A percentile compares a stretch with the other conserved stretches of the same genome.
These are phyloP conservation scores for Meghimatium bilineatum DNA, from an alignment of 2,888 invertebrate genomes.

Conservation along the genomic window DNA sequence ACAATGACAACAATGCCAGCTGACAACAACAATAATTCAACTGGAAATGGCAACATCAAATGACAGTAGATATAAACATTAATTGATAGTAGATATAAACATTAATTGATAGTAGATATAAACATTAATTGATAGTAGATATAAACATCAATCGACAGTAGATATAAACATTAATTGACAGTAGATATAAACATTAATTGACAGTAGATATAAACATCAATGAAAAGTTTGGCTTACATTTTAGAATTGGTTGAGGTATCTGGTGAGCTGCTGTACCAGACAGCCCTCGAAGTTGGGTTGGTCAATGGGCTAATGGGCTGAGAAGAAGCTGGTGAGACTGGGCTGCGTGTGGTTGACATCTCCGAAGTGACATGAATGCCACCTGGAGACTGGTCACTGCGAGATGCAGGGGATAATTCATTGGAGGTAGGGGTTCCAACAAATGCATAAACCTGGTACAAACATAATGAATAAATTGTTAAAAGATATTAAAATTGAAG, in stretches of 20 bases:
- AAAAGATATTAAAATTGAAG: too few species aligned
- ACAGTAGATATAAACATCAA: not conserved
- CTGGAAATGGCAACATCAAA: too few species aligned
- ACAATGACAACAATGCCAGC: too few species aligned
- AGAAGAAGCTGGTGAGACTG: constrained; percentile 39
- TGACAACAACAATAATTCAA: too few species aligned
- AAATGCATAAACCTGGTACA: constrained; percentile 51
- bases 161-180: too few species aligned
- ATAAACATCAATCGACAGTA: too few species aligned
- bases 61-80: too few species aligned
- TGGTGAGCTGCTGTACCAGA: constrained; percentile 43
- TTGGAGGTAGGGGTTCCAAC: constrained; percentile 52
- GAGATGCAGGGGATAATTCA: constrained; percentile 50
- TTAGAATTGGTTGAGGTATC: constrained; percentile 35
- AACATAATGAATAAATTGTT: too few species aligned
- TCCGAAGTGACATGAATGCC: constrained; percentile 31
- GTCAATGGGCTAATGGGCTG: constrained; percentile 44
- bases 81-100: too few species aligned
- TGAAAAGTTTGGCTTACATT: constrained; percentile 34
- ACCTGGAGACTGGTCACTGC: constrained; percentile 49
- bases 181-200: too few species aligned
- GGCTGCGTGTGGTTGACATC: constrained; percentile 32
- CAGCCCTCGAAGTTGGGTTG: constrained; percentile 23
- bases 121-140: too few species aligned
- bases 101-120: too few species aligned